Evolutionary conservation across 2,888 invertebrate species (phyloP), one percentile per base, ranked within the genome.

Genomic region (Drosophila mulleri): DNA sequence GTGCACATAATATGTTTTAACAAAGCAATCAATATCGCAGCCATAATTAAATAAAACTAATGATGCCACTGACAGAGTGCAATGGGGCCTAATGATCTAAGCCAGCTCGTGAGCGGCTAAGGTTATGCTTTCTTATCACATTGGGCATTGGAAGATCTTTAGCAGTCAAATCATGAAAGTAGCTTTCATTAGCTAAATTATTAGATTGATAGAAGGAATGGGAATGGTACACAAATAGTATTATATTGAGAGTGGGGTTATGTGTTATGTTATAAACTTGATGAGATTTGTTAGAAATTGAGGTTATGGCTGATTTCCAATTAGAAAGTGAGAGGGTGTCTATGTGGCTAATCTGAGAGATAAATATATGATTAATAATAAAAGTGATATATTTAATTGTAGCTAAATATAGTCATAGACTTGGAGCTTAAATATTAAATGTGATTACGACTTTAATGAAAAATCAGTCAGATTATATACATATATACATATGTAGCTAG

Each of bases 11-110:
- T 83, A 78, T 72, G 74, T 69, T 87, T 72, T 87, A 89, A 87
- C 87, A 89, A 87, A 89, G 88, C 88, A 89, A 87, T 89, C 87
- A 88, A 87, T 87, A 89, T 78, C 72, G 72, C 75, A 72, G 78
- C 65, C 66, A 87, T 87, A 89, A 87, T 89, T 87, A 87, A 87
- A 87, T 87, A 89, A 87, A 87, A 87, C 85, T 89, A 89, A 87
- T 89, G 89, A 89, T 87, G 63, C 83, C 83, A 84, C 59, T 88
- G 89, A 88, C 89, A 87, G 83, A 62, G 60, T 50, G 64, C 67
- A 74, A 67, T 67, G 72, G 72, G 53, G 62, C 67, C 78, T 88
- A 88, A 85, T 88, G 85, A 83, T 83, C 54, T 64, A 47, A 47
- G 32, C 57, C 58, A 58, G 60, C 42, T 58, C 62, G 58, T 29